Base-by-base conservation (phyloP, 2,797 vertebrate species). In the Muraenolepis orangiensis region DNA sequence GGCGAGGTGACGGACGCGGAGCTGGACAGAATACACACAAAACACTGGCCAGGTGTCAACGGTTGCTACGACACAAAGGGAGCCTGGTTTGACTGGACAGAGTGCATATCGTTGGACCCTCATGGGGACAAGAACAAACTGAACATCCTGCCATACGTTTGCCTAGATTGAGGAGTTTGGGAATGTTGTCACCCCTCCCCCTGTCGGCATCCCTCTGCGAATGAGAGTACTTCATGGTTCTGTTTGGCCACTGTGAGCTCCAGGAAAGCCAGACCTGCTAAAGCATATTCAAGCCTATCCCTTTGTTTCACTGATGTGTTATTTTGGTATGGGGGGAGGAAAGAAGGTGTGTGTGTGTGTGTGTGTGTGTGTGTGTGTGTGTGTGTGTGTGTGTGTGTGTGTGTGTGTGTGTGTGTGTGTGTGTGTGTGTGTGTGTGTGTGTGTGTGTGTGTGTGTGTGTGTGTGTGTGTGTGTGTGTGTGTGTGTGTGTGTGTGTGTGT, bases 121-220 rank as follows among this genome's bases (percentile, higher is more conserved):
- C 97, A 99, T 0, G 96, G 97, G 80, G 97, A 98, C 76, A 95
- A 97, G 70, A 96, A 94, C 93, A 96, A 93, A 89, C 91, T 99
- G 90, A 97, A 98, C 93, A 95, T 99, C 94, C 95, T 99, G 95
- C 98, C 98, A 93, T 99, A 99, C 68, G 95, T 99, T 94, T 98
- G 95, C 94, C 93, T 98, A 93, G 98, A 99, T 95, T 99, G 94
- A 99, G 86, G 81, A 93, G 94, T 89, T 93, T 91, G 89, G 93
- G 92, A 84, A 93, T 93, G 92, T 93, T 93, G 91, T 90, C 93
- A 76, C 36, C 75, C n/a, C 78, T 87, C 78, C 85, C 82, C 28
- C 26, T 40, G n/a, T n/a, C n/a, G n/a, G n/a, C 73, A 73, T 87
- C 34, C 34, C 34, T 14, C 69, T 23, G 32, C 32, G 89, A 87